phyloP scores from a whole-genome alignment of 2,888 invertebrate species.

The Beris chalybata region DNA sequence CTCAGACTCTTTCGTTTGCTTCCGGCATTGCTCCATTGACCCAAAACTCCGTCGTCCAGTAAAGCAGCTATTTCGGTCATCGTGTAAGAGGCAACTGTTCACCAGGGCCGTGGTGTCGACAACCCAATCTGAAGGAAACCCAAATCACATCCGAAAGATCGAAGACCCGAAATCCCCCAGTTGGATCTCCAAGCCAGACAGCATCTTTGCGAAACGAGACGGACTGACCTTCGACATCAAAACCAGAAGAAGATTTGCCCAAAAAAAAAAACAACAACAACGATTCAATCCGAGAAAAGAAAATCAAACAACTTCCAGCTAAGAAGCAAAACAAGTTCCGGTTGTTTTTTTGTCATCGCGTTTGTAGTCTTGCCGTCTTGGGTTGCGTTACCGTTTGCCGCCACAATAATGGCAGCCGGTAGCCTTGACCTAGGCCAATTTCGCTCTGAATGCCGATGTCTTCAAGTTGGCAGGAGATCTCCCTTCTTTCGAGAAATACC shows the following conservation, averaged over 20 bases:
- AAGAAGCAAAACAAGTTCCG: conserved; percentile 22
- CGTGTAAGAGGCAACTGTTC: no score
- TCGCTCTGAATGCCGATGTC: conserved; percentile 26
- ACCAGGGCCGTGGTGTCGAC: no score
- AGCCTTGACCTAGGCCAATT: conserved; percentile 33
- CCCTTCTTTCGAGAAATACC: background rate
- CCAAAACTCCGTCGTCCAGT: no score
- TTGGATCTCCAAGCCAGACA: no score
- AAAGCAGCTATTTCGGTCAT: no score
- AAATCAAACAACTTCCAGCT: conserved; percentile 22
- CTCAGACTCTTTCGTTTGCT: no score
- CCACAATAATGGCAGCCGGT: conserved; percentile 11
- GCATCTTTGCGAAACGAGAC: no score
- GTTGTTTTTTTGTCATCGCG: background rate
- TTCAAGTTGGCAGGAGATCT: background rate
- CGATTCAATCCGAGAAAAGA: background rate
- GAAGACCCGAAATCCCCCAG: no score
- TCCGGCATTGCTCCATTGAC: no score
- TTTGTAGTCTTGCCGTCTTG: conserved; percentile 17
- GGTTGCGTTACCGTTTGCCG: conserved; percentile 2
- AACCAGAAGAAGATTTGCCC: background rate
- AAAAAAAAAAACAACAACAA: conserved; percentile 4
- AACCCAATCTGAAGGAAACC: no score
- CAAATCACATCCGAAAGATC: no score
- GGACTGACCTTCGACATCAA: no score